Evolutionary conservation across 2,888 invertebrate species (phyloP).

Genomic region (Asteroscopus sphinx): DNA sequence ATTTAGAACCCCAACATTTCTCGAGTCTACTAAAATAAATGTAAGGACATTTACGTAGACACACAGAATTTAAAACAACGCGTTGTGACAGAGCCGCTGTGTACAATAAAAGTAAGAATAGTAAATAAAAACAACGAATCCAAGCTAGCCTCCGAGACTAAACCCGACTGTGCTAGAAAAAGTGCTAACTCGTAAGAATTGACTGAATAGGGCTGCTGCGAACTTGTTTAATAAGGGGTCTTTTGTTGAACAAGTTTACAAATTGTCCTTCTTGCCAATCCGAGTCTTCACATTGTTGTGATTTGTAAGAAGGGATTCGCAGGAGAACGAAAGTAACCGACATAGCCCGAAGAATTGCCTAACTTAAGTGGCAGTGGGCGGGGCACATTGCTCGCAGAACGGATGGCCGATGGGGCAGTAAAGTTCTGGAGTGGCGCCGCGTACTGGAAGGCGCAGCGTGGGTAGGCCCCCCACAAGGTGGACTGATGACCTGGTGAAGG

Average conservation of each 20-base stretch:
- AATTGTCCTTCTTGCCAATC: too few relatives aligned
- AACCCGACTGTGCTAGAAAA: conserved; percentile 64
- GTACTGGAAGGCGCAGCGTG: too few relatives aligned
- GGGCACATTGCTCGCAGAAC: too few relatives aligned
- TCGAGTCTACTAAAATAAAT: conserved; percentile 17
- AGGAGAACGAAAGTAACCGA: too few relatives aligned
- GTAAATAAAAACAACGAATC: conserved; percentile 66
- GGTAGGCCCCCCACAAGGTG: too few relatives aligned
- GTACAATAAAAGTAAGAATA: conserved; percentile 47
- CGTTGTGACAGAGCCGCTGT: conserved; percentile 21
- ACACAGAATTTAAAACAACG: conserved; percentile 41
- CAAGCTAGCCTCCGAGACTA: conserved; percentile 54
- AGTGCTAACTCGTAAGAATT: conserved; percentile 70
- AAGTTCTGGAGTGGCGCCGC: too few relatives aligned
- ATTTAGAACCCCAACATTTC: conserved; percentile 8
- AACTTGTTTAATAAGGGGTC: conserved; percentile 13
- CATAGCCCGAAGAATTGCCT: too few relatives aligned
- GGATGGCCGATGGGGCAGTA: too few relatives aligned
- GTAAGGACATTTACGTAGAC: conserved; percentile 30
- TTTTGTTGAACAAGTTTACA: conserved; percentile 14
- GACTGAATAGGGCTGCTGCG: conserved; percentile 64
- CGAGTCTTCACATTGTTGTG: too few relatives aligned
- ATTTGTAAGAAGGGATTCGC: too few relatives aligned
- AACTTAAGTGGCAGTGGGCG: too few relatives aligned
- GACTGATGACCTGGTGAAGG: too few relatives aligned